These are phyloP conservation scores for Dermatemys mawii DNA, from an alignment of 2,113 vertebrate genomes.

Conservation along the genomic window DNA sequence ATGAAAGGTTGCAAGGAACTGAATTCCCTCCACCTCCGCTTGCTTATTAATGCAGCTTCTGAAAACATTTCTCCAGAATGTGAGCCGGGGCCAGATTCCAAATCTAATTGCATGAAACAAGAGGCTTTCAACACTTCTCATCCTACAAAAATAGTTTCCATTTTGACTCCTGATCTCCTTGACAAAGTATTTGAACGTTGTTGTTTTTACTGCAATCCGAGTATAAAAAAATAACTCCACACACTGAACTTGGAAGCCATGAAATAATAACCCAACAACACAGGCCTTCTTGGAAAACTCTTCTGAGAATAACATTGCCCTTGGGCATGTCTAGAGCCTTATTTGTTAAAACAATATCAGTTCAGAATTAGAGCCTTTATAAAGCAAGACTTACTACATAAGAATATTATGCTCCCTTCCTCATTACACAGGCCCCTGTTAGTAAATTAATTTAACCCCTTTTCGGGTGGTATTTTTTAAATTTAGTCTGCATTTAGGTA, in stretches of 20 bases:
- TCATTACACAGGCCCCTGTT: conserved; percentile 12
- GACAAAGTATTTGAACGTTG: conserved; percentile 70
- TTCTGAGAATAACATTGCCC: conserved; percentile 73
- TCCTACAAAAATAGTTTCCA: conserved; percentile 58
- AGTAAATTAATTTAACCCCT: conserved; percentile 33
- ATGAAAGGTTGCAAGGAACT: rapidly evolving
- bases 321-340: conserved; percentile 72
- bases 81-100: conserved; percentile 25
- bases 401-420: conserved; percentile 43
- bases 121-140: conserved; percentile 45
- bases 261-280: conserved; percentile 78
- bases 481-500: conserved; percentile 67
- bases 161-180: conserved; percentile 70
- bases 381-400: conserved; percentile 51
- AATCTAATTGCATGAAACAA: conserved; percentile 17
- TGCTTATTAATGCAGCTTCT: not conserved
- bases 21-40: not conserved
- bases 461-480: conserved; percentile 49
- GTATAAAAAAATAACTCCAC: conserved; percentile 72
- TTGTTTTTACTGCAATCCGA: conserved; percentile 81
- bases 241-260: conserved; percentile 73
- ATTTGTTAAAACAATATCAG: conserved; percentile 77
- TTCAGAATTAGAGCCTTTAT: conserved; percentile 63
- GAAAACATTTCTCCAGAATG: not conserved
- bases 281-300: conserved; percentile 77